These are phyloP conservation scores for Sinhomidia bicolor DNA, from an alignment of 2,888 invertebrate genomes.

Conservation along the genomic window DNA sequence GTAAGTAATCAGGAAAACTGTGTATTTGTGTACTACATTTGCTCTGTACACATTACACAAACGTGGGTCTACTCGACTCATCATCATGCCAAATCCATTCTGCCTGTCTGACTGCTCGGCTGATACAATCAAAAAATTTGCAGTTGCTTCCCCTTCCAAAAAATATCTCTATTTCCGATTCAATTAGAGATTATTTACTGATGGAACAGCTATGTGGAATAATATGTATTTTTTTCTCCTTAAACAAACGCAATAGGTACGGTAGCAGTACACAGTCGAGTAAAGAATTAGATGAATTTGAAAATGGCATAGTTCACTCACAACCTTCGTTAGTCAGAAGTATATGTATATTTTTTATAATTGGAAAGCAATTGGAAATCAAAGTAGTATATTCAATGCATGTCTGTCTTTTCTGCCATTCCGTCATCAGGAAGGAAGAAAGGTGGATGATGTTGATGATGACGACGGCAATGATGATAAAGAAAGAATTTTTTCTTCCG, in stretches of 20 bases:
- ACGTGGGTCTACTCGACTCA: neutral
- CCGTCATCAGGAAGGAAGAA: neutral
- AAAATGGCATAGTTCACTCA: constrained; percentile 5
- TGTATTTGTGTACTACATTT: too few species aligned
- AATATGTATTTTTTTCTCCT: too few species aligned
- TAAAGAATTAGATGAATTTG: too few species aligned
- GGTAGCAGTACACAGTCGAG: too few species aligned
- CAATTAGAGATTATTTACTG: constrained; percentile 35
- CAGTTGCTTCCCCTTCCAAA: neutral
- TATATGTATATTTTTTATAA: neutral
- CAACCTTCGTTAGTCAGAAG: neutral
- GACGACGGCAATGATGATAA: neutral
- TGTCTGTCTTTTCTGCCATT: neutral
- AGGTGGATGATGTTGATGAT: constrained; percentile 2
- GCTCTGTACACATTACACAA: too few species aligned
- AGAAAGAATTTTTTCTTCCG: neutral
- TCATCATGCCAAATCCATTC: constrained; percentile 33
- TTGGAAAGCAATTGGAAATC: constrained; percentile 34
- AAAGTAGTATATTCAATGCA: neutral
- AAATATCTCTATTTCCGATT: constrained; percentile 16
- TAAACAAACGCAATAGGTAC: too few species aligned
- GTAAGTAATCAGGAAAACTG: neutral
- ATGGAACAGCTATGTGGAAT: neutral
- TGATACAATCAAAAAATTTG: constrained; percentile 38
- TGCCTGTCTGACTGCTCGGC: neutral